Evolutionary conservation across 2,888 invertebrate species (phyloP).

Genomic region (Tetragonula carbonaria): DNA sequence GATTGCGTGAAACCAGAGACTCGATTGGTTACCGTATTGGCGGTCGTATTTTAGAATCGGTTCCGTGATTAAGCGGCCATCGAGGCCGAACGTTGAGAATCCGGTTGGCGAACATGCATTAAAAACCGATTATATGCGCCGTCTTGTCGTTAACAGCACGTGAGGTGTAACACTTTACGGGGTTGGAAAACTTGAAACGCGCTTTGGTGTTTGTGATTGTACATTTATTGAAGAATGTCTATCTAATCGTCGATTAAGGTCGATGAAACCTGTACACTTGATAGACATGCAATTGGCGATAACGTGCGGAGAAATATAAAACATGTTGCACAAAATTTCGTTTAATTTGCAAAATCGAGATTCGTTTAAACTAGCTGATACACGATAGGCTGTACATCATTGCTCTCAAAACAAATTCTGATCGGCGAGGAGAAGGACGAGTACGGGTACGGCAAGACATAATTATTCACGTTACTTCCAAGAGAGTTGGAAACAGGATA

Average conservation of each 20-base stretch:
- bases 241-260: not conserved
- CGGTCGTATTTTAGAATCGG: not conserved
- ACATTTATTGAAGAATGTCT: conserved; percentile 37
- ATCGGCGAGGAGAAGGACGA: not conserved
- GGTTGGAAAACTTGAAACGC: not conserved
- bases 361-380: conserved; percentile 1
- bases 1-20: no score
- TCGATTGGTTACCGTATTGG: no score
- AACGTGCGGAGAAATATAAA: not conserved
- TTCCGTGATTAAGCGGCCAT: conserved; percentile 26
- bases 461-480: not conserved
- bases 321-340: not conserved
- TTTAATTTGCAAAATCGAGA: conserved; percentile 16
- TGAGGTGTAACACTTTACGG: conserved; percentile 21
- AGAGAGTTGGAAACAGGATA: not conserved
- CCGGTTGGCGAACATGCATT: conserved; percentile 9
- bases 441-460: not conserved
- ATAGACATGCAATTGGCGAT: not conserved
- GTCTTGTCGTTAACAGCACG: conserved; percentile 10
- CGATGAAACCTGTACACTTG: not conserved
- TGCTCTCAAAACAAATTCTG: conserved; percentile 1
- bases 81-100: conserved; percentile 13
- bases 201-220: not conserved
- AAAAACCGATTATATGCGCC: conserved; percentile 24
- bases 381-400: not conserved